Percentiles rank a stretch among this genome's conserved stretches.
Conservation (phyloP, 2,797 vertebrate species). For the Peromyscus attwateri region DNA sequence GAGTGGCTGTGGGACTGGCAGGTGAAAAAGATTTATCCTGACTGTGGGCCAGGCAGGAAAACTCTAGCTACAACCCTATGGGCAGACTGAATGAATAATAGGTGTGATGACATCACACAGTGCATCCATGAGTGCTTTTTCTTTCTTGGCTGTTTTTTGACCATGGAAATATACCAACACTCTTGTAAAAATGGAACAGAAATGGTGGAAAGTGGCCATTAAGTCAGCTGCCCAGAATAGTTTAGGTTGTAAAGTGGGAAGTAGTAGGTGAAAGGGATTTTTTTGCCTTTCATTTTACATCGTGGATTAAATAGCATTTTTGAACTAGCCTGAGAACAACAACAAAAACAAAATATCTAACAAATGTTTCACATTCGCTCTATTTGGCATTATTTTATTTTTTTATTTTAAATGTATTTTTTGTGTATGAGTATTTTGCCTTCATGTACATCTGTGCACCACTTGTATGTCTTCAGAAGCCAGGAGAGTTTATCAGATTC, state of each 20-base stretch:
- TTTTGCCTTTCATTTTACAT: neutral
- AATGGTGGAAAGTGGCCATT: neutral
- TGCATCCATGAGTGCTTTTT: neutral
- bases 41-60: too few species aligned
- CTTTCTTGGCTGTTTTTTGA: neutral
- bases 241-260: neutral
- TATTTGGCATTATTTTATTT: neutral
- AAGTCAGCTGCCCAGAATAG: neutral
- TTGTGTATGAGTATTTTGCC: neutral
- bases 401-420: conserved; percentile 8
- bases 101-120: neutral
- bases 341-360: neutral
- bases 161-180: neutral
- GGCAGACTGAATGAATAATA: neutral
- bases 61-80: too few species aligned
- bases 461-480: neutral
- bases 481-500: too few species aligned
- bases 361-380: neutral
- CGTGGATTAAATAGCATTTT: neutral
- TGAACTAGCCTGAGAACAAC: conserved; percentile 8
- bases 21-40: too few species aligned
- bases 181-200: neutral
- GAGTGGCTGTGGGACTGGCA: too few species aligned
- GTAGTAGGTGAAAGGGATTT: neutral
- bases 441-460: neutral